These are phyloP conservation scores for Sebastes fasciatus DNA, from an alignment of 2,113 vertebrate species.

Conservation along the genomic window DNA sequence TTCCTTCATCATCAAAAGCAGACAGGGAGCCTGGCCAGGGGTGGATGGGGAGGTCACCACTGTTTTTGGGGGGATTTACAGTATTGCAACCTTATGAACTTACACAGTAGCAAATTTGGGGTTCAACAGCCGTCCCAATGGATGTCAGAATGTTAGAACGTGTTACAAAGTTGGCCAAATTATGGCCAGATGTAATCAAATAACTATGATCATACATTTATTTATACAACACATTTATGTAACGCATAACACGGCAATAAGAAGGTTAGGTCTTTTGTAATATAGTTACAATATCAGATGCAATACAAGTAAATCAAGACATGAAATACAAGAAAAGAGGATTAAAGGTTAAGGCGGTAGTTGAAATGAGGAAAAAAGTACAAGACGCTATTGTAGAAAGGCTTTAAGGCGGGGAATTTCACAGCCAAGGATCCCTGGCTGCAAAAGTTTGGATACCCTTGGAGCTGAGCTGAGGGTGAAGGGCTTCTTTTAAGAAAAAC, in stretches of 20 bases:
- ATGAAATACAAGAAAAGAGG: not conserved
- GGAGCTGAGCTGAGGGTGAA: not conserved
- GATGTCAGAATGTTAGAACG: not conserved
- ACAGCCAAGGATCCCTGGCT: not conserved
- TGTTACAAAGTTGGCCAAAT: not conserved
- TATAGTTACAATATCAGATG: not conserved
- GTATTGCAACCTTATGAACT: not conserved
- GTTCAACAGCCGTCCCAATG: not conserved
- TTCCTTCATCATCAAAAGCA: constrained; percentile 62
- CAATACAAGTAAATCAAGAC: not conserved
- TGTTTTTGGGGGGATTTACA: constrained; percentile 3
- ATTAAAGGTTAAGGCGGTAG: not conserved
- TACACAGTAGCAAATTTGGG: not conserved
- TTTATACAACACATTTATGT: not conserved
- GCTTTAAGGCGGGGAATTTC: not conserved
- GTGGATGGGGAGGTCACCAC: constrained; percentile 14
- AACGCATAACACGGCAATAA: not conserved
- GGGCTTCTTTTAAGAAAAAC: not conserved
- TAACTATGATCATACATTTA: not conserved
- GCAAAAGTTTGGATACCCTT: not conserved
- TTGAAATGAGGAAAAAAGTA: constrained; percentile 4
- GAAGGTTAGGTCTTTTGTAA: not conserved
- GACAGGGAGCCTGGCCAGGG: constrained; percentile 7
- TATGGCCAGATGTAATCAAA: not conserved
- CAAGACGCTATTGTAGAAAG: constrained; percentile 6